These are phyloP conservation scores for Isurus oxyrinchus DNA, from an alignment of 2,113 vertebrate species.

Conservation along the genomic window DNA sequence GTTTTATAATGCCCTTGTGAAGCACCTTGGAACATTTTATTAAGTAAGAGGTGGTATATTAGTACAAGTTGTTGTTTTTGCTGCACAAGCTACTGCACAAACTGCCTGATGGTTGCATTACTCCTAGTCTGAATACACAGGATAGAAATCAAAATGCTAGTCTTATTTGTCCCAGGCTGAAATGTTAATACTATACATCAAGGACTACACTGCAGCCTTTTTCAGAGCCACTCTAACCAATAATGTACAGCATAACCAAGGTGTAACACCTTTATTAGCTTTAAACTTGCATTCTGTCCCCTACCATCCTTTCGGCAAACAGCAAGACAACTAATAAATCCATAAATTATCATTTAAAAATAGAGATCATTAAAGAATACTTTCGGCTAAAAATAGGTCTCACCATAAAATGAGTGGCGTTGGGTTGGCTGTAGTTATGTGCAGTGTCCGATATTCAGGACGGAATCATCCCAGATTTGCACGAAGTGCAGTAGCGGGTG, in stretches of 20 bases:
- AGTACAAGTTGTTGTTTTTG: neutral
- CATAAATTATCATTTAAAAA: neutral
- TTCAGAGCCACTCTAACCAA: neutral
- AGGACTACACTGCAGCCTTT: neutral
- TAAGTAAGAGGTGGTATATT: neutral
- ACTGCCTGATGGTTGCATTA: neutral
- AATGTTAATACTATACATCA: neutral
- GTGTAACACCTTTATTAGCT: neutral
- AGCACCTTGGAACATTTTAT: neutral
- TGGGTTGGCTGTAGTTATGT: neutral
- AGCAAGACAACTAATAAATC: neutral
- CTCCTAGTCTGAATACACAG: neutral
- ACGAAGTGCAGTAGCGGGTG: no score
- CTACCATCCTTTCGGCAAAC: neutral
- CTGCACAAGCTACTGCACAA: neutral
- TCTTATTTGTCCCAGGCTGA: neutral
- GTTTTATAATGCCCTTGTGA: neutral
- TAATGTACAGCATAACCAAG: neutral
- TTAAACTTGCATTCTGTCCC: neutral
- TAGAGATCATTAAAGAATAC: neutral
- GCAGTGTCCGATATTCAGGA: neutral
- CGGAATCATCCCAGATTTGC: no score
- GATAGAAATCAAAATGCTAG: neutral
- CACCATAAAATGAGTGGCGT: neutral
- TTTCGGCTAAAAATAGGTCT: neutral